Base-by-base conservation (phyloP, 2,888 invertebrate genomes). In the Spatulosminthurus flaviceps region DNA sequence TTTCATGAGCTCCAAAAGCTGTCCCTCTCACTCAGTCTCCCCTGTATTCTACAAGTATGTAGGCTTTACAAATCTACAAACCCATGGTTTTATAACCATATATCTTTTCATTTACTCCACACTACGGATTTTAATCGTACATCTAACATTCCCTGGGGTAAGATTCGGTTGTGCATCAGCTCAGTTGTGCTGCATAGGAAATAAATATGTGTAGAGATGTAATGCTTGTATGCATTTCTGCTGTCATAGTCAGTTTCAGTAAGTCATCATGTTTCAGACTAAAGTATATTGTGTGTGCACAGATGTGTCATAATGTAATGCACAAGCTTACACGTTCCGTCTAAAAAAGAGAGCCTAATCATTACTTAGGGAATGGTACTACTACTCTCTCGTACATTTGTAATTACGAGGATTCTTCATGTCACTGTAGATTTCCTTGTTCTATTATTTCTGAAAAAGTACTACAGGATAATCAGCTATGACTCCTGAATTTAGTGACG, bases 1-100 rank as follows among this genome's bases (percentile, higher is more conserved):
- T 83, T 83, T 29, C 29, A 24, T 71, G 34, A 51, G 28, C 26
- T 60, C 67, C 66, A 41, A 67, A 77, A 66, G 67, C 42, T 69
- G 69, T 69, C 51, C 74, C 74, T 73, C 73, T 61, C 34, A 19
- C 71, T 26, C 70, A 66, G 21, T 41, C 67, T 42, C 76, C 64
- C 64, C 34, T 41, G 34, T 41, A 66, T 28, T 74, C 34, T 34
- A 34, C 34, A n/a, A n/a, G 5, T 34, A 64, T 26, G 16, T 19
- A 51, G 5, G n/a, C 16, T 9, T 51, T 51, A 51, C 51, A n/a
- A n/a, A 19, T 51, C n/a, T n/a, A n/a, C n/a, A n/a, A n/a, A 19
- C 51, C 51, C 5, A 11, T 5, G 51, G n/a, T 51, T 9, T 16
- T 4, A 5, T 51, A 2, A 51, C 16, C 51, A 51, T 51, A 51